Percentiles rank a stretch among this genome's conserved stretches.
Conservation (phyloP, 2,797 vertebrate genomes). For the Channallabes apus region DNA sequence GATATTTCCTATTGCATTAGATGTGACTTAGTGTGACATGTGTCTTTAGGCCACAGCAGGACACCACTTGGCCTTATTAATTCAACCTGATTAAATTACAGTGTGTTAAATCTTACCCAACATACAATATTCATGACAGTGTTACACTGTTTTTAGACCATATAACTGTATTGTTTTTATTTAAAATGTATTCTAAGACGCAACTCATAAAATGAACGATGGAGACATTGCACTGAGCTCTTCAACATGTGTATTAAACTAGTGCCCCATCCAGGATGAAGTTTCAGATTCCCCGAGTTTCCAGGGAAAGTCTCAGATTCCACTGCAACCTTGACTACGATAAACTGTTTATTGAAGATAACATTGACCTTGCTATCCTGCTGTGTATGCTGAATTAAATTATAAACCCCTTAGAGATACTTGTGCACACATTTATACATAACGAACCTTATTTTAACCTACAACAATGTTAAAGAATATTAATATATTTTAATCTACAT, state of each 20-base stretch:
- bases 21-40: slow-evolving; percentile 14
- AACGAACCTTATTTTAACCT: not conserved
- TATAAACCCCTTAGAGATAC: not conserved
- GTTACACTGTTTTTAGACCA: not conserved
- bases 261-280: not conserved
- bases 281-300: not conserved
- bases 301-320: not conserved
- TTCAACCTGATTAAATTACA: slow-evolving; percentile 48
- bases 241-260: not conserved
- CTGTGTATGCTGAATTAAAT: not conserved
- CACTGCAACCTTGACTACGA: not conserved
- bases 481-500: not conserved
- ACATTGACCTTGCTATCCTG: not conserved
- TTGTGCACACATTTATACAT: not conserved
- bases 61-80: slow-evolving; percentile 51
- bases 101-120: not conserved
- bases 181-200: not conserved
- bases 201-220: not conserved
- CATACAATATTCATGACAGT: not conserved
- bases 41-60: slow-evolving; percentile 46
- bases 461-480: not conserved
- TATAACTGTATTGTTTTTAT: not conserved
- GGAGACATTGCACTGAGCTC: not conserved
- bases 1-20: slow-evolving; percentile 19
- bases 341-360: not conserved